Conservation (phyloP, 2,888 invertebrate species). For the Andrena trimmerana region DNA sequence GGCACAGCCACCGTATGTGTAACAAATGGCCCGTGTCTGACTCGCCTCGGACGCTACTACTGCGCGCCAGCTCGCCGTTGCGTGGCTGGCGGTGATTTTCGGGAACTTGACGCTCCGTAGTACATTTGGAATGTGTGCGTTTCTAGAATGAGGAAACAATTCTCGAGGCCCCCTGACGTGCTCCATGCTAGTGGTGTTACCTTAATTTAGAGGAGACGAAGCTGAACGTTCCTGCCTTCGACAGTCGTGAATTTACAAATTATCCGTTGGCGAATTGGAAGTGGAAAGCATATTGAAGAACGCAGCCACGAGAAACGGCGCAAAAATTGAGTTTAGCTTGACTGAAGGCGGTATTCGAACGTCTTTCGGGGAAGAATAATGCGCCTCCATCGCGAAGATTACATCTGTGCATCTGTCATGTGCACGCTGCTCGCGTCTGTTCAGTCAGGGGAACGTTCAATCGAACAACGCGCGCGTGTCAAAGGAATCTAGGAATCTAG, state of each 20-base stretch:
- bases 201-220: background rate
- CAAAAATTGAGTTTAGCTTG: background rate
- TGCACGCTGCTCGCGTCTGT: conserved; percentile 52
- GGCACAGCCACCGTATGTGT: conserved; percentile 24
- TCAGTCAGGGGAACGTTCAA: conserved; percentile 48
- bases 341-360: background rate
- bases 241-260: background rate
- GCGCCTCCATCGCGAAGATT: conserved; percentile 50
- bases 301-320: background rate
- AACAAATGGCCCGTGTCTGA: conserved; percentile 59
- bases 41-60: conserved; percentile 32
- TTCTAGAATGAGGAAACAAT: background rate
- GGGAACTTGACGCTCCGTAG: background rate
- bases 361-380: conserved; percentile 22
- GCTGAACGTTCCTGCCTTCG: too few species aligned
- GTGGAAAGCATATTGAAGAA: background rate
- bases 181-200: background rate
- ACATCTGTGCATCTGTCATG: conserved; percentile 60
- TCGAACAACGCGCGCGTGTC: conserved; percentile 44
- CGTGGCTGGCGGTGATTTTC: background rate
- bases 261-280: background rate
- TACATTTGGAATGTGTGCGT: background rate
- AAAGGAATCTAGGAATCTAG: conserved; percentile 51
- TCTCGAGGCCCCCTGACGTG: background rate
- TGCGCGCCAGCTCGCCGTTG: conserved; percentile 11